These are phyloP conservation scores for Neocrepidodera transversa DNA, from an alignment of 2,888 invertebrate genomes.

Conservation along the genomic window DNA sequence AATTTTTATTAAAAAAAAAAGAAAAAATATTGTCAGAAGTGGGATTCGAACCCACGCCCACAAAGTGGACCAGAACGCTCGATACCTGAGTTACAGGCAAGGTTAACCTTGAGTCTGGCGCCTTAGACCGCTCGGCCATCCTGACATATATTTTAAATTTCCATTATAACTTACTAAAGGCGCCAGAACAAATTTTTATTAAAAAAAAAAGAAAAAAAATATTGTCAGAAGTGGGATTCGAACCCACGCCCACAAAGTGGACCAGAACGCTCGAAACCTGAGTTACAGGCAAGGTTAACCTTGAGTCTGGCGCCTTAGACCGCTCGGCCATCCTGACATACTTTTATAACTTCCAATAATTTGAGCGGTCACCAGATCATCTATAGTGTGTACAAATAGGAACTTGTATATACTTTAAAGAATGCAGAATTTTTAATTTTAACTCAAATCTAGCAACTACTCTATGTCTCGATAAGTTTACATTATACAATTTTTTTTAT, in stretches of 20 bases:
- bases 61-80: constrained; percentile 61
- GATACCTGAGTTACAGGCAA: constrained; percentile 42
- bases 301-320: constrained; percentile 79
- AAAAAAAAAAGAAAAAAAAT: constrained; percentile 39
- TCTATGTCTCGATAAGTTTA: too few species aligned
- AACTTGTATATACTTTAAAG: too few species aligned
- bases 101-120: constrained; percentile 63
- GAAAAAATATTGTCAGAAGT: constrained; percentile 52
- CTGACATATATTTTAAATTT: too few species aligned
- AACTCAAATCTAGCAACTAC: too few species aligned
- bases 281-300: constrained; percentile 49
- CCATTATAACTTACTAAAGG: too few species aligned
- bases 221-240: constrained; percentile 58
- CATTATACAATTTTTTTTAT: too few species aligned
- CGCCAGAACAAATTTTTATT: too few species aligned
- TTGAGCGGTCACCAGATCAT: too few species aligned
- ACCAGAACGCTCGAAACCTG: constrained; percentile 57
- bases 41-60: constrained; percentile 62
- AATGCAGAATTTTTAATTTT: too few species aligned
- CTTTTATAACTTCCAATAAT: too few species aligned
- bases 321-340: constrained; percentile 85
- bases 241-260: constrained; percentile 62
- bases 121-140: constrained; percentile 93
- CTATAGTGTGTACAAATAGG: too few species aligned
- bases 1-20: constrained; percentile 15